A percentile compares a stretch with the other conserved stretches of the same genome.
phyloP scores from a whole-genome alignment of 2,113 vertebrate species.

The Paramisgurnus dabryanus region DNA sequence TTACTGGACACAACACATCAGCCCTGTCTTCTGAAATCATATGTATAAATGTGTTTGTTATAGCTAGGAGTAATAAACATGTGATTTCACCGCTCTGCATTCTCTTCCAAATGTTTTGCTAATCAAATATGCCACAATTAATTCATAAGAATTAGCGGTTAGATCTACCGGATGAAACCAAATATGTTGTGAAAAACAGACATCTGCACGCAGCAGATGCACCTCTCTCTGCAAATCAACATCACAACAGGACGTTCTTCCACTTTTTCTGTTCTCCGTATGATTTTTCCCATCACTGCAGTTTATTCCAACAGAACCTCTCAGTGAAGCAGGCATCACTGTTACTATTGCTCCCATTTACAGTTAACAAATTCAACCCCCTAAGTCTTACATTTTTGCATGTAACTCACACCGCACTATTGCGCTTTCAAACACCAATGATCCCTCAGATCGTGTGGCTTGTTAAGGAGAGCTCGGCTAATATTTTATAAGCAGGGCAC shows the following conservation, averaged over 20 bases:
- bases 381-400: neutral
- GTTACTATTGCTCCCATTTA: neutral
- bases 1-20: neutral
- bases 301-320: slow-evolving; percentile 22
- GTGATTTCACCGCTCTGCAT: slow-evolving; percentile 24
- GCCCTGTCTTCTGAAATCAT: neutral
- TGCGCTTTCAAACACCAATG: neutral
- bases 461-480: neutral
- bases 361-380: neutral
- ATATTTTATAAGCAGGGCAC: neutral
- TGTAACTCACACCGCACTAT: neutral
- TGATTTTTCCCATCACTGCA: slow-evolving; percentile 12
- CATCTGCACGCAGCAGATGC: slow-evolving; percentile 64
- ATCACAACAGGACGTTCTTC: slow-evolving; percentile 30
- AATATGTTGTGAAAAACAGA: slow-evolving; percentile 55
- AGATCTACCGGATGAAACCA: slow-evolving; percentile 51
- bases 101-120: slow-evolving; percentile 63
- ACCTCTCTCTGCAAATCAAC: slow-evolving; percentile 42
- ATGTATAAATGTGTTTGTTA: neutral
- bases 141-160: slow-evolving; percentile 63
- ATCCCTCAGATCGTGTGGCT: neutral
- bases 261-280: neutral
- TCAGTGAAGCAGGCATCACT: neutral
- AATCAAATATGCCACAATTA: slow-evolving; percentile 72
- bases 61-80: neutral